A percentile compares a stretch with the other conserved stretches of the same genome.
These are phyloP conservation scores for Ciconia nigra DNA, from an alignment of 2,797 vertebrate genomes.

Conservation along the genomic window DNA sequence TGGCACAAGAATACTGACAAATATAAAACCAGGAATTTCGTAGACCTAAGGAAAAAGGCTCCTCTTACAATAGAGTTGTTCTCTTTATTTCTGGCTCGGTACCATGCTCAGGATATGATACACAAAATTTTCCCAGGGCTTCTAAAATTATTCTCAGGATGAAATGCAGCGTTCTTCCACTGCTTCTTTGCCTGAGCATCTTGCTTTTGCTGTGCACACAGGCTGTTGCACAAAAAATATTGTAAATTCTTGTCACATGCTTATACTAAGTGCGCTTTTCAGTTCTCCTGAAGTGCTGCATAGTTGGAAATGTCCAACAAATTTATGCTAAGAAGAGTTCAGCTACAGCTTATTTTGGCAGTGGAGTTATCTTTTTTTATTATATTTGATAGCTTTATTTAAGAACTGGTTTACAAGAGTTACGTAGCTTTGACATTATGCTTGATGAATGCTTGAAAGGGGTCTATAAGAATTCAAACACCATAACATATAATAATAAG, in stretches of 20 bases:
- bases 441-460: not conserved
- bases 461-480: not conserved
- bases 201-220: not conserved
- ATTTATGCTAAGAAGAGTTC: not conserved
- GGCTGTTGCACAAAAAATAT: not conserved
- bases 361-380: not conserved
- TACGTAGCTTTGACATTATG: not conserved
- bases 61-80: not conserved
- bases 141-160: not conserved
- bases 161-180: not conserved
- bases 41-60: not conserved
- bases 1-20: not conserved
- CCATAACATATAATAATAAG: not conserved
- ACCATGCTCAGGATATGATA: not conserved
- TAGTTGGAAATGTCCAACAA: not conserved
- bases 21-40: not conserved
- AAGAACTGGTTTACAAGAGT: not conserved
- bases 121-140: not conserved
- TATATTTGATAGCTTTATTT: not conserved
- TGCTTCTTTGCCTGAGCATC: not conserved
- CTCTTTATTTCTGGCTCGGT: not conserved
- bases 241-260: not conserved
- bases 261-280: not conserved
- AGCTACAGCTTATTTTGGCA: not conserved
- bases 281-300: not conserved